Evolutionary conservation across 2,797 vertebrate genomes (phyloP).

Genomic region (Phyllotis vaccarum): DNA sequence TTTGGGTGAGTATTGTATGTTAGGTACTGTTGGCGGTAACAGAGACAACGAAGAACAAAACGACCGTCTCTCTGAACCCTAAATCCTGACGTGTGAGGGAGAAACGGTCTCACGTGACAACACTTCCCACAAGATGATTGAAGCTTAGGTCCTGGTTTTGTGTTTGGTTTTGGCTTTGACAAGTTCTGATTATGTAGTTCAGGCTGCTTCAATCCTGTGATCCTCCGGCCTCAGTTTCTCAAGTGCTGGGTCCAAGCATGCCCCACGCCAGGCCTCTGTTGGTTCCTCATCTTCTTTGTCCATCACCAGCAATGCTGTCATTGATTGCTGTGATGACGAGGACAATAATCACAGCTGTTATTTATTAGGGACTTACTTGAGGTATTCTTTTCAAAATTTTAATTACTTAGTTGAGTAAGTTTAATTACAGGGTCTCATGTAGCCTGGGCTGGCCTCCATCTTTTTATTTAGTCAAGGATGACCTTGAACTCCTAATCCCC

Average conservation of each 20-base stretch:
- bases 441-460: background rate
- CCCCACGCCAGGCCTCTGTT: background rate
- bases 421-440: background rate
- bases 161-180: background rate
- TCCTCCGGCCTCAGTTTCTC: background rate
- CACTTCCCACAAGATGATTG: background rate
- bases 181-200: background rate
- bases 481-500: background rate
- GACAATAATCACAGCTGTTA: background rate
- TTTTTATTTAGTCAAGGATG: background rate
- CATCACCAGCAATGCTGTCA: background rate
- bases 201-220: background rate
- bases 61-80: background rate
- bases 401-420: background rate
- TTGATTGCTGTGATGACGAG: background rate
- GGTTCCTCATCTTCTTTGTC: background rate
- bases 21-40: background rate
- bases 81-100: background rate
- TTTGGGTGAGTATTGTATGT: background rate
- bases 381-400: background rate
- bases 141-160: background rate
- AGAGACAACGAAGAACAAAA: background rate
- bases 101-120: background rate
- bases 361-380: background rate
- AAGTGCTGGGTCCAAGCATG: background rate